A percentile compares a stretch with the other conserved stretches of the same genome.
Evolutionary conservation across 2,113 vertebrate genomes (phyloP).

Genomic region (Saccopteryx bilineata): DNA sequence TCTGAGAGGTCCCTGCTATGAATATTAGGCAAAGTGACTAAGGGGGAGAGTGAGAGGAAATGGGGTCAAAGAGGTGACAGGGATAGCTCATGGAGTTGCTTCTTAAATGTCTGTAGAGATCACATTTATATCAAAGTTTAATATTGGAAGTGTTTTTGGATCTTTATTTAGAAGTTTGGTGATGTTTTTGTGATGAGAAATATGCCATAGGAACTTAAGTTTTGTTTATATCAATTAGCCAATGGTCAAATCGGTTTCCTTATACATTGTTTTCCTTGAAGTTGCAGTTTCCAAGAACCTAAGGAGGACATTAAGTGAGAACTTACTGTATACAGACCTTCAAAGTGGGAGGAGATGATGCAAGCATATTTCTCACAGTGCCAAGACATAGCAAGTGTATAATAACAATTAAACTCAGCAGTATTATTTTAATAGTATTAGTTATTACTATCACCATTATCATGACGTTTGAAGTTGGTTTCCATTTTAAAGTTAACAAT

Average conservation of each 20-base stretch:
- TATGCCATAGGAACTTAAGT: not conserved
- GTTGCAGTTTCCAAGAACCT: not conserved
- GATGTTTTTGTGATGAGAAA: not conserved
- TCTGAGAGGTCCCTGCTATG: not conserved
- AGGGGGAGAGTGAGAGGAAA: not conserved
- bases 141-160: not conserved
- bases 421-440: constrained; percentile 1
- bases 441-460: not conserved
- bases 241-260: not conserved
- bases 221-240: not conserved
- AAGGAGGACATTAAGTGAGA: not conserved
- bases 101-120: not conserved
- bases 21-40: not conserved
- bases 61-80: not conserved
- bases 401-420: not conserved
- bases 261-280: not conserved
- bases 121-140: not conserved
- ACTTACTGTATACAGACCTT: not conserved
- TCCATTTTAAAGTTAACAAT: constrained; percentile 19
- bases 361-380: not conserved
- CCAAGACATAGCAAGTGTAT: not conserved
- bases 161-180: not conserved
- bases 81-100: not conserved
- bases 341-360: not conserved
- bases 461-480: not conserved